Evolutionary conservation across 2,797 vertebrate species (phyloP), one percentile per base, ranked within the genome.

Genomic region (Helicolenus hilgendorfi): DNA sequence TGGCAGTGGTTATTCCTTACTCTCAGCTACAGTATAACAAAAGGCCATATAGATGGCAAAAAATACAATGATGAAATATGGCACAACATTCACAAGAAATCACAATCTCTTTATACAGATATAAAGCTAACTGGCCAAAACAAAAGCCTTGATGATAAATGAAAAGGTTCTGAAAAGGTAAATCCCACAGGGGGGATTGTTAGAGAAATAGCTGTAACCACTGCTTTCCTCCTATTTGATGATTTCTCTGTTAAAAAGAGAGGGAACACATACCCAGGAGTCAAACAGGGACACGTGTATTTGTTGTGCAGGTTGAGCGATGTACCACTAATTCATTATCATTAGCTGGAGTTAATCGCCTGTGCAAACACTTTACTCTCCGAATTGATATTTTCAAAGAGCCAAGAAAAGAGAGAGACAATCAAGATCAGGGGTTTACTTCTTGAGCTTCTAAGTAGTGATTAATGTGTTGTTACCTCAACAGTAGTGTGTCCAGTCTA

Each of bases 261-360:
- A 49, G 6, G 20, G 60, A 72, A 77, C 14, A 14, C 7, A 24
- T 20, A 24, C 62, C 33, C 26, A 7, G 24, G 49, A 84, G 82
- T 83, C 77, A 68, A 56, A 75, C 71, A 7, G 53, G 79, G 79
- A 78, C 63, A 67, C 35, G 9, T 83, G 77, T 81, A 81, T 88
- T 90, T 80, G 86, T 83, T 64, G 41, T 81, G 84, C 81, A 87
- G 90, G 89, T 89, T 82, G 79, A 86, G 64, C 84, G 60, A 73
- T 62, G 72, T 56, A 73, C 36, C 64, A 64, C 89, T 87, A 91
- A 96, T 96, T 96, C 56, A 94, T 94, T 94, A 92, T 91, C 91
- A 96, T 97, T 95, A 95, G 84, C 62, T 79, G 78, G 72, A 92
- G 92, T 90, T 94, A 96, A 96, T 94, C 45, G 68, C 69, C 89